Evolutionary conservation across 2,888 invertebrate species (phyloP).

Genomic region (Lydus trimaculatus): DNA sequence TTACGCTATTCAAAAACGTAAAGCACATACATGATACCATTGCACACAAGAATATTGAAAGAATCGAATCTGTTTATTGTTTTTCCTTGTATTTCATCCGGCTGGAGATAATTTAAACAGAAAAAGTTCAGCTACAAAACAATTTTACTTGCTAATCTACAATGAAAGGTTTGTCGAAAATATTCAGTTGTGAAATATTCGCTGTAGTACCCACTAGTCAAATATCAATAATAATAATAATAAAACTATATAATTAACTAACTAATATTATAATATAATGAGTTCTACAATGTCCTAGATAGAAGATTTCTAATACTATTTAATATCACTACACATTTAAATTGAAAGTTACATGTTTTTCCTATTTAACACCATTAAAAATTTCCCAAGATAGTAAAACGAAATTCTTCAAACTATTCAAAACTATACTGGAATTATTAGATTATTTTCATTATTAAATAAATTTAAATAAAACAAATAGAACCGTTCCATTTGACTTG

Average conservation of each 20-base stretch:
- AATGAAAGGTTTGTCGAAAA: too few species aligned
- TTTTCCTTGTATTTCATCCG: too few species aligned
- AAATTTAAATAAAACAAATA: background rate
- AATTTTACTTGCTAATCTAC: too few species aligned
- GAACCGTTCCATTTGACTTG: constrained; percentile 5
- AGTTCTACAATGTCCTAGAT: constrained; percentile 3
- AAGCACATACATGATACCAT: too few species aligned
- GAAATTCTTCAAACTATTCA: background rate
- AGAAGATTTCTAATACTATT: constrained; percentile 3
- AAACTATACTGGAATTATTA: background rate
- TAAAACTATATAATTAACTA: background rate
- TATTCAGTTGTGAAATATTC: too few species aligned
- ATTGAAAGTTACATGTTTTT: constrained; percentile 7
- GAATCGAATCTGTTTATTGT: too few species aligned
- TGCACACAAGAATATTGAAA: too few species aligned
- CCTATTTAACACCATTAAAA: constrained; percentile 2
- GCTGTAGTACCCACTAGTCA: too few species aligned
- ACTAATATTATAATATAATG: background rate
- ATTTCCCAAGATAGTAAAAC: background rate
- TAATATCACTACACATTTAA: background rate
- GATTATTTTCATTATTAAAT: background rate
- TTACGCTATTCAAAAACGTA: too few species aligned
- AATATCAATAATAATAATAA: too few species aligned
- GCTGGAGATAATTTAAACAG: too few species aligned
- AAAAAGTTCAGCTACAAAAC: too few species aligned